These are phyloP conservation scores for Uloborus diversus DNA, from an alignment of 1,140 invertebrate species.

Conservation along the genomic window DNA sequence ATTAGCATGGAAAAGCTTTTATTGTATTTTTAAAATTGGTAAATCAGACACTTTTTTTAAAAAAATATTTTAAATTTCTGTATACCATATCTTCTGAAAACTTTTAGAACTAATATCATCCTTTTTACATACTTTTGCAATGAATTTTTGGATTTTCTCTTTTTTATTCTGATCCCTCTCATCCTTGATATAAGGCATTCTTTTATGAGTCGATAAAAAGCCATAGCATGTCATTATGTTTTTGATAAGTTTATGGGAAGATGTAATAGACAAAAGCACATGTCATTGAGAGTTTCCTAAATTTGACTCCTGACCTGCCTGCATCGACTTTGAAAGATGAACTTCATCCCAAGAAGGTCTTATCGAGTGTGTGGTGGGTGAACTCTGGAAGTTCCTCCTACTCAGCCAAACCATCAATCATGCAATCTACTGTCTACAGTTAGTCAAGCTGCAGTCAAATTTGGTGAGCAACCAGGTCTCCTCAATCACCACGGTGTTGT, in stretches of 20 bases:
- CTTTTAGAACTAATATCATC: too few species aligned
- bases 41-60: too few species aligned
- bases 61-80: too few species aligned
- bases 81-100: too few species aligned
- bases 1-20: too few species aligned
- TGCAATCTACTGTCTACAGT: not conserved
- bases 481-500: not conserved
- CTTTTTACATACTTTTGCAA: too few species aligned
- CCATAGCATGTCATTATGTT: not conserved
- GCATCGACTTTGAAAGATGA: constrained; percentile 3
- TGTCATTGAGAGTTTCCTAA: not conserved
- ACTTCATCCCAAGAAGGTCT: not conserved
- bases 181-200: not conserved
- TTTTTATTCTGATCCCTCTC: too few species aligned
- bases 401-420: not conserved
- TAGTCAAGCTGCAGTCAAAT: not conserved
- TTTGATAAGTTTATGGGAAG: too few species aligned
- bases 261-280: not conserved
- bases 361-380: too few species aligned
- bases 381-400: not conserved
- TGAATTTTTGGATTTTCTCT: too few species aligned
- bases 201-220: not conserved
- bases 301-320: not conserved
- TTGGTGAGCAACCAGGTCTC: not conserved
- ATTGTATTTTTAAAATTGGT: too few species aligned